Percentiles rank a stretch among this genome's conserved stretches.
Conservation (phyloP, 2,797 vertebrate genomes). For the Lacerta bilineata region DNA sequence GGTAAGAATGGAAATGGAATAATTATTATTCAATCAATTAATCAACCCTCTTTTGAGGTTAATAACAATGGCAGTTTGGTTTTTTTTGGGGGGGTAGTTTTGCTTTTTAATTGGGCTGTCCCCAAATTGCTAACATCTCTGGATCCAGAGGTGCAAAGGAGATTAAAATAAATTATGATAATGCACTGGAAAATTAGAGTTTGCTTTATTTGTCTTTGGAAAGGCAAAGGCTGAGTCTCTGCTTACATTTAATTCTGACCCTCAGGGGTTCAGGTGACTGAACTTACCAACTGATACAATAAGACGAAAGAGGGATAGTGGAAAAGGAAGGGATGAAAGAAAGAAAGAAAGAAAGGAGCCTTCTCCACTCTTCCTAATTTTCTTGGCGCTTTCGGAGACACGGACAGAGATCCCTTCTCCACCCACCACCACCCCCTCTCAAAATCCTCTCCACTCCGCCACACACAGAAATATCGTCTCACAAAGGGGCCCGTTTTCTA, state of each 20-base stretch:
- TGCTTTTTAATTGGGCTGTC: too few relatives aligned
- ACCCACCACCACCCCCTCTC: conserved; percentile 14
- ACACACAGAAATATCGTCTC: conserved; percentile 77
- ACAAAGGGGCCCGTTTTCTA: conserved; percentile 67
- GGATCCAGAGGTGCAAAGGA: not conserved
- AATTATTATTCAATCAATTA: not conserved
- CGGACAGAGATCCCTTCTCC: not conserved
- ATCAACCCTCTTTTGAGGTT: not conserved
- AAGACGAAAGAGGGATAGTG: not conserved
- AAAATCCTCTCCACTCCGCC: conserved; percentile 73
- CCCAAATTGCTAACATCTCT: not conserved
- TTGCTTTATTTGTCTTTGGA: not conserved
- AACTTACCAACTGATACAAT: too few relatives aligned
- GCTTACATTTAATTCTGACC: not conserved
- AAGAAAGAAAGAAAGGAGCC: conserved; percentile 6
- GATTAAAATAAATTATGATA: too few relatives aligned
- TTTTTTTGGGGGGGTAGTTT: not conserved
- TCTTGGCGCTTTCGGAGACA: not conserved
- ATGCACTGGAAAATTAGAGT: not conserved
- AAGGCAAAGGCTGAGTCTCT: not conserved
- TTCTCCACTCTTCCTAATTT: conserved; percentile 4
- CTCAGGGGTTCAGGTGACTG: not conserved
- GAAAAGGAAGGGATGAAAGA: not conserved
- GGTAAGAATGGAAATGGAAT: not conserved
- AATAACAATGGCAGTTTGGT: not conserved